Conservation (phyloP, 2,797 vertebrate species). For the Brachymystax lenok region DNA sequence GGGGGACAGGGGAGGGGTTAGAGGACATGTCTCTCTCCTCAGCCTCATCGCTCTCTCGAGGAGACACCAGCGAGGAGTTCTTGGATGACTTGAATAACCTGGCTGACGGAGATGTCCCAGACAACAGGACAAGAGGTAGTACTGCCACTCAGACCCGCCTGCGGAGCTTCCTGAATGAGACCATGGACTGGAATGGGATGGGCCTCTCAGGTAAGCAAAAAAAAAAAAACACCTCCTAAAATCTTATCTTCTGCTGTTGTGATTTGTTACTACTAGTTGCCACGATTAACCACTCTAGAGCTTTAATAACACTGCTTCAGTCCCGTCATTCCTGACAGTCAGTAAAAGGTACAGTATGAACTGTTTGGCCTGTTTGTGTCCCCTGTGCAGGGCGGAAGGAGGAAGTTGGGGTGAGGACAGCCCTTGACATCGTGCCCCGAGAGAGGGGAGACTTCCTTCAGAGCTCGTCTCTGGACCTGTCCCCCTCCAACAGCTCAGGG, state of each 20-base stretch:
- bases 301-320: neutral
- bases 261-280: too few relatives aligned
- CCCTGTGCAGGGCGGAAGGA: constrained; percentile 54
- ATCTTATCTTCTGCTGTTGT: neutral
- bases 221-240: neutral
- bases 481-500: constrained; percentile 94
- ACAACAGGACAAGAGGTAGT: constrained; percentile 45
- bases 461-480: constrained; percentile 82
- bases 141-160: constrained; percentile 39
- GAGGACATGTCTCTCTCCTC: constrained; percentile 96
- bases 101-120: constrained; percentile 58
- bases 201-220: constrained; percentile 58
- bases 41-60: constrained; percentile 88
- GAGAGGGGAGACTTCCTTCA: constrained; percentile 78
- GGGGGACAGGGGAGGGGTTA: constrained; percentile 75
- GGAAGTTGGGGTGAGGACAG: constrained; percentile 64
- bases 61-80: constrained; percentile 90
- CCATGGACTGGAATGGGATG: constrained; percentile 58
- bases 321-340: neutral
- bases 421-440: constrained; percentile 73
- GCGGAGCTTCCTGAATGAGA: constrained; percentile 58
- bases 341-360: neutral
- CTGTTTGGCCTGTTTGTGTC: neutral
- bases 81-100: constrained; percentile 84
- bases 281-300: too few relatives aligned